These are phyloP conservation scores for Dipodomys merriami DNA, from an alignment of 2,113 vertebrate genomes.

Conservation along the genomic window DNA sequence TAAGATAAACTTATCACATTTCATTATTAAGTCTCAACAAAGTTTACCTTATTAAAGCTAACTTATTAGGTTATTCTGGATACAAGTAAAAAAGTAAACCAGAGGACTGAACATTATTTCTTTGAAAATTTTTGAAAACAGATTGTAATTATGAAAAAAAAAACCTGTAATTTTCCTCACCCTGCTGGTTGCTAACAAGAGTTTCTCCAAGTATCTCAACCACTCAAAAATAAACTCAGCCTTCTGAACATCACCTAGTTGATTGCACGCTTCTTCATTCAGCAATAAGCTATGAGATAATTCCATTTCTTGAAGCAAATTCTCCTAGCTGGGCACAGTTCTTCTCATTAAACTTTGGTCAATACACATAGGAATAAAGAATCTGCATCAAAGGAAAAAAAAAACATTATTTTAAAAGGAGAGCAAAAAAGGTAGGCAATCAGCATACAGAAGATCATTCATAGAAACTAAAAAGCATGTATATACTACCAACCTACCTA, in stretches of 20 bases:
- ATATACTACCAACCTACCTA: no score
- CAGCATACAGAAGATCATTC: neutral
- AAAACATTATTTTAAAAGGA: conserved; percentile 36
- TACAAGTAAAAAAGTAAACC: conserved; percentile 31
- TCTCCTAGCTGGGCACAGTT: conserved; percentile 37
- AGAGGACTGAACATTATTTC: conserved; percentile 38
- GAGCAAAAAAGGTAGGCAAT: conserved; percentile 11
- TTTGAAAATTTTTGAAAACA: neutral
- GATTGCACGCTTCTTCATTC: conserved; percentile 88
- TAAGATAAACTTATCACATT: neutral
- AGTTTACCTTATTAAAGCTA: conserved; percentile 37
- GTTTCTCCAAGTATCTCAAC: conserved; percentile 92
- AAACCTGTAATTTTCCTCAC: conserved; percentile 82
- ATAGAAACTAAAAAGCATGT: neutral
- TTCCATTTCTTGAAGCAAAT: conserved; percentile 89
- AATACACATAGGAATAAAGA: conserved; percentile 6
- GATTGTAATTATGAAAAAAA: neutral
- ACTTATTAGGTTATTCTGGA: neutral
- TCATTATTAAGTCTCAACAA: conserved; percentile 40
- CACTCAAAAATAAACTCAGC: conserved; percentile 93
- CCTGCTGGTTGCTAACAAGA: conserved; percentile 88
- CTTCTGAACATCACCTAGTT: conserved; percentile 90
- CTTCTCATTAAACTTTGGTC: conserved; percentile 57
- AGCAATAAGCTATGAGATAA: conserved; percentile 91
- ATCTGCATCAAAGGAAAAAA: conserved; percentile 65